phyloP scores from a whole-genome alignment of 2,888 invertebrate genomes.

The Camponotus fellah region DNA sequence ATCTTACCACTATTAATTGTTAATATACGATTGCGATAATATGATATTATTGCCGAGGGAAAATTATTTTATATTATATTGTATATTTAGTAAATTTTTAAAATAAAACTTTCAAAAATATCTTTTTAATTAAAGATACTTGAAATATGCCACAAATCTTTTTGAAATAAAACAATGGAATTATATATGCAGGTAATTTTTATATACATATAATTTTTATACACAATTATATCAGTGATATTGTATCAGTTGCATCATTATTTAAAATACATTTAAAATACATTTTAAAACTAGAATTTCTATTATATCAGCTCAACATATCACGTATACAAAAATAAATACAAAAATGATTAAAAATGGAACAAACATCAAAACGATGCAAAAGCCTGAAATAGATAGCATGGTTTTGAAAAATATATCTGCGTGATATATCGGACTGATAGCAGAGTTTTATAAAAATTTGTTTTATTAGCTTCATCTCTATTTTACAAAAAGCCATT shows the following conservation, averaged over 20 bases:
- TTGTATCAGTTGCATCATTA: neutral
- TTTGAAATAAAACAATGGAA: neutral
- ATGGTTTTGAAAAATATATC: conserved; percentile 27
- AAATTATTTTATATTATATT: conserved; percentile 1
- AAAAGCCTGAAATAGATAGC: conserved; percentile 18
- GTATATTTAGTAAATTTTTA: neutral
- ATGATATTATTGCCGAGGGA: neutral
- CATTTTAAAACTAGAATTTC: conserved; percentile 14
- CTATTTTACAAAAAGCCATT: conserved; percentile 9
- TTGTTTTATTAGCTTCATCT: conserved; percentile 4
- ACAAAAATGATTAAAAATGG: conserved; percentile 40
- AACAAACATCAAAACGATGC: conserved; percentile 9
- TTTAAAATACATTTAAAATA: conserved; percentile 6
- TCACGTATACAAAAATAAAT: conserved; percentile 8
- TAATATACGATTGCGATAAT: conserved; percentile 10
- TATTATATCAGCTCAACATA: conserved; percentile 21
- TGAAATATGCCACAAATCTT: neutral
- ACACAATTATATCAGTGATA: neutral
- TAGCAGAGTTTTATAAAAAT: conserved; percentile 7
- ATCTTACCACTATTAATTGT: conserved; percentile 38
- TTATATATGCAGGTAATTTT: conserved; percentile 2
- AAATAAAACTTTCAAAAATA: neutral
- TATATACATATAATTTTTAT: neutral
- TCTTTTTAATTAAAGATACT: conserved; percentile 2
- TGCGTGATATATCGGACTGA: conserved; percentile 2